phyloP scores from a whole-genome alignment of 2,113 vertebrate species.

The Solea senegalensis region DNA sequence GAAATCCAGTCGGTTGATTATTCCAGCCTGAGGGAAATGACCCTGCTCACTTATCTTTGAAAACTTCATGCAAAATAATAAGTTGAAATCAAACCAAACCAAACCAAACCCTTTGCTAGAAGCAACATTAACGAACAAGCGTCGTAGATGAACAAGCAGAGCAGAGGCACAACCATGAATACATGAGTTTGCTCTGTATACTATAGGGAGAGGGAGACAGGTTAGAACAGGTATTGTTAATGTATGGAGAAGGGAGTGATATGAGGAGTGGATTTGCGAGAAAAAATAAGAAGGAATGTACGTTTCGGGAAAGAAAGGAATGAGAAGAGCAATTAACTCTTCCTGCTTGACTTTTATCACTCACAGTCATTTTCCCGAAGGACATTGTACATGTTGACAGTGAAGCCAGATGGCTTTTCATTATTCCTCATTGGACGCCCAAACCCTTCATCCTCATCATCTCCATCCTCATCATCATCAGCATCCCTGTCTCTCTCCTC shows the following conservation, averaged over 20 bases:
- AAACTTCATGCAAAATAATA: slow-evolving; percentile 44
- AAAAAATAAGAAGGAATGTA: slow-evolving; percentile 42
- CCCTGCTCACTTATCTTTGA: slow-evolving; percentile 22
- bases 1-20: slow-evolving; percentile 41
- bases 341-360: slow-evolving; percentile 58
- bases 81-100: slow-evolving; percentile 13
- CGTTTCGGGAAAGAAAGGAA: slow-evolving; percentile 27
- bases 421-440: slow-evolving; percentile 41
- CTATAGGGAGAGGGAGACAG: slow-evolving; percentile 2
- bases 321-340: slow-evolving; percentile 21
- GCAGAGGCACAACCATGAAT: slow-evolving; percentile 61
- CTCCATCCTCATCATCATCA: slow-evolving; percentile 88
- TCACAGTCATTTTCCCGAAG: slow-evolving; percentile 87
- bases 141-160: slow-evolving; percentile 46
- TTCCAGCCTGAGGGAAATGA: slow-evolving; percentile 38
- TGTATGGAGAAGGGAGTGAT: slow-evolving; percentile 17
- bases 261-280: slow-evolving; percentile 11
- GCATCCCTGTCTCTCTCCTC: slow-evolving; percentile 88
- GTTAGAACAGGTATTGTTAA: slow-evolving; percentile 30
- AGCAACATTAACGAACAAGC: slow-evolving; percentile 35
- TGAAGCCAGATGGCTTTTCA: slow-evolving; percentile 61
- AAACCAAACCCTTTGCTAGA: slow-evolving; percentile 42
- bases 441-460: slow-evolving; percentile 80
- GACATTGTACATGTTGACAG: slow-evolving; percentile 85
- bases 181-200: slow-evolving; percentile 52